Evolutionary conservation across 2,113 vertebrate genomes (phyloP).

Genomic region (Gallinago paraguaiae): DNA sequence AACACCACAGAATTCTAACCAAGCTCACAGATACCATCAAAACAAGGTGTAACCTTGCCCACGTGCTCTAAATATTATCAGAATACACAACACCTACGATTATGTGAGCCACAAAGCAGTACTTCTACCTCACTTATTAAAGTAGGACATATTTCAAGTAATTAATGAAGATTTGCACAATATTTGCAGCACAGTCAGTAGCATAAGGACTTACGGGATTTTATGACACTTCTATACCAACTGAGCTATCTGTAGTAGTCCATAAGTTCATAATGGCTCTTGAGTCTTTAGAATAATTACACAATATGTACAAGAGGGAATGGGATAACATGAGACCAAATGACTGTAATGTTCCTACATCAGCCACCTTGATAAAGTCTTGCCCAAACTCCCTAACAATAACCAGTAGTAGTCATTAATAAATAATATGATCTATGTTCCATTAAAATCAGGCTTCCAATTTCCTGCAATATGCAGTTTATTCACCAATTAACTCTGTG

Average conservation of each 20-base stretch:
- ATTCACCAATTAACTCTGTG: not conserved
- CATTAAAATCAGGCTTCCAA: not conserved
- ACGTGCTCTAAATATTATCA: not conserved
- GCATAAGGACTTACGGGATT: not conserved
- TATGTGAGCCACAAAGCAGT: not conserved
- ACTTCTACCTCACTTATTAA: not conserved
- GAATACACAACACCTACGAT: not conserved
- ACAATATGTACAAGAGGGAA: not conserved
- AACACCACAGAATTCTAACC: not conserved
- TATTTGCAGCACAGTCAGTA: not conserved
- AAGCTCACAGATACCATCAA: not conserved
- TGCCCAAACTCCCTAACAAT: not conserved
- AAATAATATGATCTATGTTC: not conserved
- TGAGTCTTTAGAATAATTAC: not conserved
- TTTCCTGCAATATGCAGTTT: accelerated
- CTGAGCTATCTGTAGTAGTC: not conserved
- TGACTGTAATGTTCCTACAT: not conserved
- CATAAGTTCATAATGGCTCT: not conserved
- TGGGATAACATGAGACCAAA: not conserved
- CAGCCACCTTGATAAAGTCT: not conserved
- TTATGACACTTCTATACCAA: not conserved
- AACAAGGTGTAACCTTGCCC: not conserved
- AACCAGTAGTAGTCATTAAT: not conserved
- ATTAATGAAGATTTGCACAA: not conserved
- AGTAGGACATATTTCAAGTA: not conserved